phyloP scores from a whole-genome alignment of 2,113 vertebrate species.

The Varanus komodoensis region DNA sequence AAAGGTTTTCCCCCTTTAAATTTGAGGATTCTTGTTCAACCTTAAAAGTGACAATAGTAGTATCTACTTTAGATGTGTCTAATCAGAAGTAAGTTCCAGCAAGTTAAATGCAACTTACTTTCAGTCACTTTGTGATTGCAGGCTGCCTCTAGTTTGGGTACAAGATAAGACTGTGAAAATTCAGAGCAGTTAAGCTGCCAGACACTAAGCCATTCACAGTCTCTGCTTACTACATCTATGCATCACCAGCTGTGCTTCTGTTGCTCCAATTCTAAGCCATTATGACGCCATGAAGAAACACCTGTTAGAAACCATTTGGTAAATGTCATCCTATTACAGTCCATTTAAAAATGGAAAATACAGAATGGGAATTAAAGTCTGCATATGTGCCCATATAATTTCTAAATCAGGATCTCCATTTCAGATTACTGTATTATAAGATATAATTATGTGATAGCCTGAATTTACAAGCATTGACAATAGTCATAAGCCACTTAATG shows the following conservation, averaged over 20 bases:
- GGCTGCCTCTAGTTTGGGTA: not conserved
- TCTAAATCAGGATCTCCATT: constrained; percentile 40
- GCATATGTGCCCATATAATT: constrained; percentile 9
- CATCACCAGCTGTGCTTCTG: constrained; percentile 26
- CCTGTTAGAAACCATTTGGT: constrained; percentile 28
- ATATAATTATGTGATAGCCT: constrained; percentile 29
- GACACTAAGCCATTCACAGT: not conserved
- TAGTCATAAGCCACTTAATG: constrained; percentile 16
- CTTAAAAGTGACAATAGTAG: not conserved
- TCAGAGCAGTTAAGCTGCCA: not conserved
- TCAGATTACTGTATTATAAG: constrained; percentile 41
- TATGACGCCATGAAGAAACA: constrained; percentile 22
- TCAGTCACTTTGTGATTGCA: not conserved
- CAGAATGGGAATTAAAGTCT: constrained; percentile 30
- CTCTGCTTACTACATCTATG: not conserved
- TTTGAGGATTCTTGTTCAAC: not conserved
- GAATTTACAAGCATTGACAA: constrained; percentile 17
- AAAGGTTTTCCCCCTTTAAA: not conserved
- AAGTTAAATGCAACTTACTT: not conserved
- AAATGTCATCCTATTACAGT: constrained; percentile 12
- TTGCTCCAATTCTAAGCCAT: constrained; percentile 18
- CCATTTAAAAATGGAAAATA: constrained; percentile 21
- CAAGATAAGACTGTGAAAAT: not conserved
- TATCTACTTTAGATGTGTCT: not conserved
- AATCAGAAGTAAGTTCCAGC: too few species aligned